Conservation (phyloP, 2,113 vertebrate species). For the Odobenus rosmarus region DNA sequence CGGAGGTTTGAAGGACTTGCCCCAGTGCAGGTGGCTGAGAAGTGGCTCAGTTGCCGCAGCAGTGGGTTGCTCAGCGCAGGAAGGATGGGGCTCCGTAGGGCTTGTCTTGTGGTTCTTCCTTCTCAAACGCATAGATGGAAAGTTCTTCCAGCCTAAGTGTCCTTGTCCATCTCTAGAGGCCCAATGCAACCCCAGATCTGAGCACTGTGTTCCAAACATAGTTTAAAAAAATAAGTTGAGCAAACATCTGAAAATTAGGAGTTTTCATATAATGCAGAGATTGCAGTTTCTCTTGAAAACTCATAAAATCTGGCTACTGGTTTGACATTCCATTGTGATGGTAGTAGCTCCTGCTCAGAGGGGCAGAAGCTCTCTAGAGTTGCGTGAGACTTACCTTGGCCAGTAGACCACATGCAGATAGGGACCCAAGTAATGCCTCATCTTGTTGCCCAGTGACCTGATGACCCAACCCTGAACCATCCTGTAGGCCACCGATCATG, state of each 20-base stretch:
- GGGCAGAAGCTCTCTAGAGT: too few relatives aligned
- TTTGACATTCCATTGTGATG: background rate
- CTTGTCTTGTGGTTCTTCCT: background rate
- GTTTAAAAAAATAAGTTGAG: background rate
- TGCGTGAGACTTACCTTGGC: accelerated
- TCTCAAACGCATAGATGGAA: background rate
- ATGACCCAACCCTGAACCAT: accelerated
- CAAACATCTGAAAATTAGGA: background rate
- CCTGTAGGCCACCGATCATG: background rate
- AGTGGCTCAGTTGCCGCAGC: accelerated
- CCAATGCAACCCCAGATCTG: background rate
- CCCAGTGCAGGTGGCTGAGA: background rate
- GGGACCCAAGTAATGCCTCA: accelerated
- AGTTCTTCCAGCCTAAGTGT: background rate
- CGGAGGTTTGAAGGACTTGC: background rate
- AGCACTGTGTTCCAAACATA: background rate
- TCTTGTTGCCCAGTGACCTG: accelerated
- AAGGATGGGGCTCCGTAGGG: accelerated
- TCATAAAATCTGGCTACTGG: background rate
- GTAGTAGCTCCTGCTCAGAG: accelerated
- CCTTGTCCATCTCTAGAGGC: background rate
- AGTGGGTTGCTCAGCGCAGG: background rate
- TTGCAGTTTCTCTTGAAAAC: background rate
- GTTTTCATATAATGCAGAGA: too few relatives aligned
- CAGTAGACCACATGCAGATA: accelerated